These are phyloP conservation scores for Galemys pyrenaicus DNA, from an alignment of 2,113 vertebrate genomes.

Conservation along the genomic window DNA sequence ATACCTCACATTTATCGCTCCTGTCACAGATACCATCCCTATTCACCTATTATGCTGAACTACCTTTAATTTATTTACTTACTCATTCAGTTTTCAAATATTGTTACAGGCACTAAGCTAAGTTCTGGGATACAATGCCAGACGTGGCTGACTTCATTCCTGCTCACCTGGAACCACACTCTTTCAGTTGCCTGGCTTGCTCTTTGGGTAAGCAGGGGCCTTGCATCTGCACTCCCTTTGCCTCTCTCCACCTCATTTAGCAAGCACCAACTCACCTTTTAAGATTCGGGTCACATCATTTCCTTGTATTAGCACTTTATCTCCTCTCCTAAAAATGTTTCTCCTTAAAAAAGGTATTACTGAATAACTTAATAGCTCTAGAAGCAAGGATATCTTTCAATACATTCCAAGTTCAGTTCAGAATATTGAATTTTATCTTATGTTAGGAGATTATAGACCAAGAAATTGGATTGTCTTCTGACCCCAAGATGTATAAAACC, in stretches of 20 bases:
- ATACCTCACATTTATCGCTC: neutral
- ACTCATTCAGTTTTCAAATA: neutral
- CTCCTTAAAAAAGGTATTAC: neutral
- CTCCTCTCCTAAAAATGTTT: constrained; percentile 41
- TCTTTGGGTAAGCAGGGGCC: neutral
- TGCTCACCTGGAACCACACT: neutral
- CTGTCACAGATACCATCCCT: neutral
- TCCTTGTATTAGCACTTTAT: neutral
- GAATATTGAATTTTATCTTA: constrained; percentile 2
- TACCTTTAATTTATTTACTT: neutral
- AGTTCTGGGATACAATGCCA: neutral
- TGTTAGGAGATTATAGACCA: neutral
- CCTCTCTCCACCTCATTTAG: neutral
- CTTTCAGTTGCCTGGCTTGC: neutral
- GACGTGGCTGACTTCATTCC: neutral
- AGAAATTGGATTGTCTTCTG: constrained; percentile 4
- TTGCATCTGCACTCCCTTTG: neutral
- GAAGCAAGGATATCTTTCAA: constrained; percentile 26
- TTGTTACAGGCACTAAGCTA: neutral
- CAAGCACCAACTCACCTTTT: constrained; percentile 3
- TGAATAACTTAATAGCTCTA: constrained; percentile 46
- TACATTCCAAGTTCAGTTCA: constrained; percentile 9
- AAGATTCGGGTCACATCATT: neutral
- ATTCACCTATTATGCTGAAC: neutral
- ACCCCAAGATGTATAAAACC: neutral